Evolutionary conservation across 1,140 invertebrate species (phyloP).

Genomic region (Drosophila athabasca): DNA sequence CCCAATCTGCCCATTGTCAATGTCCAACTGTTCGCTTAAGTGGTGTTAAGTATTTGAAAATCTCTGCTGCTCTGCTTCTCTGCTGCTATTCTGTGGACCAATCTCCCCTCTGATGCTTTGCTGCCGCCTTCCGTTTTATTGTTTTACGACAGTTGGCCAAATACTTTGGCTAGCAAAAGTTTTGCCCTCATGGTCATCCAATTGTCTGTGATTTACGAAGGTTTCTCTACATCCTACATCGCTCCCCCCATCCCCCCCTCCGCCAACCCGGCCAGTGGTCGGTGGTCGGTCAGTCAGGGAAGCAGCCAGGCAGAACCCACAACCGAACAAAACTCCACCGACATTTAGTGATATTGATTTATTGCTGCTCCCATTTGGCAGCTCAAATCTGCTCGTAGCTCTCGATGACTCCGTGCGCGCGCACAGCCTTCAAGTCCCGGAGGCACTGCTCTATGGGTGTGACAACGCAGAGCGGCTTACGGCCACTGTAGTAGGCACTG

Average conservation of each 20-base stretch:
- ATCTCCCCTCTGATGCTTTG: constrained; percentile 18
- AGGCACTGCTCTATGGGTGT: constrained; percentile 65
- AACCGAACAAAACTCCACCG: constrained; percentile 39
- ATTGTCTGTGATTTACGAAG: constrained; percentile 77
- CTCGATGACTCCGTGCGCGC: constrained; percentile 54
- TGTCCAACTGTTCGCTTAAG: constrained; percentile 73
- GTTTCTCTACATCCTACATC: not conserved
- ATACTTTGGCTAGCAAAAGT: constrained; percentile 73
- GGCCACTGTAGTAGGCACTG: constrained; percentile 66
- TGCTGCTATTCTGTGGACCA: too few relatives aligned
- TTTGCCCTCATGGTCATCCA: constrained; percentile 78
- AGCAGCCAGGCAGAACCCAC: constrained; percentile 19
- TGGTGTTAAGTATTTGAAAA: constrained; percentile 81
- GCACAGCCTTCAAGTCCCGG: constrained; percentile 47
- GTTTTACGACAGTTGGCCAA: constrained; percentile 79
- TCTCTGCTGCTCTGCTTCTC: constrained; percentile 22
- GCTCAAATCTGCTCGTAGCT: constrained; percentile 60
- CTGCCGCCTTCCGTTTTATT: constrained; percentile 71
- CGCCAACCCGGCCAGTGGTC: constrained; percentile 13
- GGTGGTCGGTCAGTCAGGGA: constrained; percentile 20
- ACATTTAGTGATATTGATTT: constrained; percentile 76
- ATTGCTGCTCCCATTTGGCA: constrained; percentile 32
- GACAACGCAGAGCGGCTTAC: constrained; percentile 70
- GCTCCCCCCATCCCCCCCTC: not conserved
- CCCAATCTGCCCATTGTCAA: constrained; percentile 47